phyloP scores from a whole-genome alignment of 2,797 vertebrate genomes.

The Anniella stebbinsi region DNA sequence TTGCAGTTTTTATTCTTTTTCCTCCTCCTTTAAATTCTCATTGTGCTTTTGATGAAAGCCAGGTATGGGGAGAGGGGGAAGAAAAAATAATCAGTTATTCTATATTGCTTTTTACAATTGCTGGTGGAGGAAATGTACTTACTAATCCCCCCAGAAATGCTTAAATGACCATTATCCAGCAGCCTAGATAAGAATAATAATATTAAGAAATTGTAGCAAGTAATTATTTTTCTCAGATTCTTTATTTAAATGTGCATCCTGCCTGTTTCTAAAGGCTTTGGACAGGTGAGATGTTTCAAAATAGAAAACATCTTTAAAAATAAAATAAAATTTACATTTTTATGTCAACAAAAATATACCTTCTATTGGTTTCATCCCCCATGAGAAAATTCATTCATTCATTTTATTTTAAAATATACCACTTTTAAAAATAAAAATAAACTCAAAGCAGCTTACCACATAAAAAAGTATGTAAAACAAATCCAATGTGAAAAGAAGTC shows the following conservation, averaged over 20 bases:
- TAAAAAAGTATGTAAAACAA: not conserved
- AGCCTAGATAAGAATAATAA: constrained; percentile 18
- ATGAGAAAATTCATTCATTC: not conserved
- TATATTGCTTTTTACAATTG: constrained; percentile 38
- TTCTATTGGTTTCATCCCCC: not conserved
- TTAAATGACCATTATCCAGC: constrained; percentile 18
- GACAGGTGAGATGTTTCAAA: not conserved
- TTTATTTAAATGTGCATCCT: constrained; percentile 5
- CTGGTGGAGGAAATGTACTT: constrained; percentile 19
- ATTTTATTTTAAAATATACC: not conserved
- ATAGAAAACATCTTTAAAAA: not conserved
- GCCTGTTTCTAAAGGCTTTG: not conserved
- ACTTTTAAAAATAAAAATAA: not conserved
- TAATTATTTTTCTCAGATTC: not conserved
- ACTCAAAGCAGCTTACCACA: not conserved
- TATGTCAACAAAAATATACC: not conserved
- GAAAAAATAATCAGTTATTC: constrained; percentile 9
- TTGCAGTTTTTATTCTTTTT: constrained; percentile 14
- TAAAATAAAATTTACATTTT: not conserved
- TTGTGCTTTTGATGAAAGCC: constrained; percentile 32
- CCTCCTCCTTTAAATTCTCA: not conserved
- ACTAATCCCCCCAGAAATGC: constrained; percentile 35
- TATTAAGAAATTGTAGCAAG: constrained; percentile 26
- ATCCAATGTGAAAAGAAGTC: not conserved
- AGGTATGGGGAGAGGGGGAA: not conserved